Evolutionary conservation across 2,888 invertebrate species (phyloP).

Genomic region (Drosophila colorata): DNA sequence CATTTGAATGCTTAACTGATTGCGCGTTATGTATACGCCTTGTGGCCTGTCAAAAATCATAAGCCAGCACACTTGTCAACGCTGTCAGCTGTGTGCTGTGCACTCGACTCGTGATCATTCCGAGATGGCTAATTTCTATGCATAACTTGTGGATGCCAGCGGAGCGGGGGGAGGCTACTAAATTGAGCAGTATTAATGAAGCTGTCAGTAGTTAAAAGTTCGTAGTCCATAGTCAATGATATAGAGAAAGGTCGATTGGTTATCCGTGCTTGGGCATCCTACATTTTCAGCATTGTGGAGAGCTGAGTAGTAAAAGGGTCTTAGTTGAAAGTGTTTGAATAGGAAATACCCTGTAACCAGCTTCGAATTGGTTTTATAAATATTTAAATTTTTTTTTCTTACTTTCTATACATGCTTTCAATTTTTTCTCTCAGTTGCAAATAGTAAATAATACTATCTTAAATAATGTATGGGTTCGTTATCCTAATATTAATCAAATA

Average conservation of each 20-base stretch:
- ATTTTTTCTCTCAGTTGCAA: no score
- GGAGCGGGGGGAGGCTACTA: neutral
- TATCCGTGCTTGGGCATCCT: constrained; percentile 3
- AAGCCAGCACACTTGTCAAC: constrained; percentile 82
- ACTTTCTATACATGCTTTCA: no score
- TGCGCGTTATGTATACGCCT: constrained; percentile 58
- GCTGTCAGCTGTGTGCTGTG: constrained; percentile 42
- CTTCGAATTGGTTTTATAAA: no score
- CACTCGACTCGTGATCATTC: constrained; percentile 59
- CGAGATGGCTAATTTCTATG: constrained; percentile 47
- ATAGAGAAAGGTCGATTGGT: constrained; percentile 53
- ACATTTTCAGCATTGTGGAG: constrained; percentile 22
- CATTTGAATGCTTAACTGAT: constrained; percentile 39
- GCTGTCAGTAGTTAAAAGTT: constrained; percentile 76
- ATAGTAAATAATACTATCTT: no score
- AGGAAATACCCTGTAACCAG: neutral
- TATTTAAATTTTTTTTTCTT: no score
- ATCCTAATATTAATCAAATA: no score
- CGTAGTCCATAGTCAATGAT: constrained; percentile 59
- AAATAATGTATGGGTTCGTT: no score
- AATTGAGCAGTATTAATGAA: constrained; percentile 77
- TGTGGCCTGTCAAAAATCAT: constrained; percentile 81
- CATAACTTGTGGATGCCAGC: constrained; percentile 27
- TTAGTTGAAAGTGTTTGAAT: no score
- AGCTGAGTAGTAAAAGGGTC: neutral